Conservation (phyloP, 2,797 vertebrate genomes). For the Silurus aristotelis region DNA sequence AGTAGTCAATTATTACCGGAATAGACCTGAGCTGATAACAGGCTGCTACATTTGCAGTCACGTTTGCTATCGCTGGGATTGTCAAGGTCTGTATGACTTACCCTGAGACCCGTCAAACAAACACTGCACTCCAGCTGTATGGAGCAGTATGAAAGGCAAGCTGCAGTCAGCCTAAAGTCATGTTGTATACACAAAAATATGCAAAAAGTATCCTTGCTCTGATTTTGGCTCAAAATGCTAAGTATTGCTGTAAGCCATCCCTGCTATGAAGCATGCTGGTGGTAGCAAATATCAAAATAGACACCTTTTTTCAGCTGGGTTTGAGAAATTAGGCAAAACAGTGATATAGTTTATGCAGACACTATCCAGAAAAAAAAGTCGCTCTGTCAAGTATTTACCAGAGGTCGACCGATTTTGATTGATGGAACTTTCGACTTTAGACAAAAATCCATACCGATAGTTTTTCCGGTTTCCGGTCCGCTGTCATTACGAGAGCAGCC, state of each 20-base stretch:
- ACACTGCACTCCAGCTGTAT: background rate
- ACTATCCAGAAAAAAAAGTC: background rate
- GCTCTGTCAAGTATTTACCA: background rate
- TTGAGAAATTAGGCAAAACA: background rate
- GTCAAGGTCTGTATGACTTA: background rate
- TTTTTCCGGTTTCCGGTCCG: no score
- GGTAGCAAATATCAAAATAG: background rate
- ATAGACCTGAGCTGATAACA: background rate
- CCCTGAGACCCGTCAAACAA: background rate
- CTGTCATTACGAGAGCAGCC: no score
- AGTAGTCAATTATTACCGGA: background rate
- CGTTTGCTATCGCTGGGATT: background rate
- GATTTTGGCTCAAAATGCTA: background rate
- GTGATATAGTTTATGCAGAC: background rate
- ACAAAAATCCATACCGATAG: no score
- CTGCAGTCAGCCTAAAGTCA: background rate
- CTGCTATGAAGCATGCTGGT: background rate
- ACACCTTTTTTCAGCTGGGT: background rate
- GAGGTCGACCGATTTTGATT: no score
- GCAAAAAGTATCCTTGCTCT: background rate
- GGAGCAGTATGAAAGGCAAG: background rate
- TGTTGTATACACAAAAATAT: background rate
- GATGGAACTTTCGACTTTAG: no score
- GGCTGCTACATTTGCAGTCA: no score
- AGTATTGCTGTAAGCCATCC: background rate